Base-by-base conservation (phyloP, 2,113 vertebrate genomes). In the Athene noctua region DNA sequence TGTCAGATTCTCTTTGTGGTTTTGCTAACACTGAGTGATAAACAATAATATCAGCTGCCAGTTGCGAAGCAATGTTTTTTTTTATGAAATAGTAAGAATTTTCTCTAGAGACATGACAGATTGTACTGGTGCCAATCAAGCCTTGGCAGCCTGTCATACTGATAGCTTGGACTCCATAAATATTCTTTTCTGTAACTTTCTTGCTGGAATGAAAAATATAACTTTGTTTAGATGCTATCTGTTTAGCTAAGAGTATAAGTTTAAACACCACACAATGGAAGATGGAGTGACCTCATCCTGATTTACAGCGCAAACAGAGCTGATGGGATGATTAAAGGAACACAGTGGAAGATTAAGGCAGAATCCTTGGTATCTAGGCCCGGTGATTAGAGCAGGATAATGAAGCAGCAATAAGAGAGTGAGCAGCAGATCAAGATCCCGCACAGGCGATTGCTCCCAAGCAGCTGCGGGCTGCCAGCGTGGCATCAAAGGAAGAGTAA, bases 281-380 rank as follows among this genome's bases (percentile, higher is more conserved):
- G 78, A 22, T 40, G 78, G 70, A 72, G 44, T 75, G 91, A 91
- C 92, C 83, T 90, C 36, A 26, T 46, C 68, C 49, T 73, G 94
- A 58, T 27, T 88, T 87, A 32, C 6, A 54, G 46, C n/a, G 55
- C 61, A 51, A 55, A 51, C 58, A 83, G 84, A 96, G 66, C 65
- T 58, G 86, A 85, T 94, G 77, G 44, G 80, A 54, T 91, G 96
- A 97, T 96, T 96, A 96, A 96, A 87, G 36, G 71, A 66, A 90
- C 92, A 80, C 46, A 88, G 62, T 42, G 74, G 80, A 84, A 93
- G 95, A 96, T 97, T 90, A 96, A 88, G 92, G 89, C 94, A 54
- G 87, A 95, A 95, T 95, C 86, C 91, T 91, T 90, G 68, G 66
- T 94, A 91, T 95, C 78, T 85, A 38, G 86, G 89, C 71, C 70